A percentile compares a stretch with the other conserved stretches of the same genome.
These are phyloP conservation scores for Glyptemys insculpta DNA, from an alignment of 2,797 vertebrate species.

Conservation along the genomic window DNA sequence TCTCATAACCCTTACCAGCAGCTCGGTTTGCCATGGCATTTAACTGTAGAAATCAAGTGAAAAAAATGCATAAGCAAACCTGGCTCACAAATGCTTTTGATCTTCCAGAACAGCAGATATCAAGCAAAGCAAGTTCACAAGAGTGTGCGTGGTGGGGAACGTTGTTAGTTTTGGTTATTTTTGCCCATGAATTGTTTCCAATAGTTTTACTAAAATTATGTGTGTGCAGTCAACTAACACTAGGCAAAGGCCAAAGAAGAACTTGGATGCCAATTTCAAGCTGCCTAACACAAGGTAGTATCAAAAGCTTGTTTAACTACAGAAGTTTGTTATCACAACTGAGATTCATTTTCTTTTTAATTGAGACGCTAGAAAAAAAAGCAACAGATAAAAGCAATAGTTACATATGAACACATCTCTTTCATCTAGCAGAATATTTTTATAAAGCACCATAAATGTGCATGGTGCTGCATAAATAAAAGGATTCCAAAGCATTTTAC, in stretches of 20 bases:
- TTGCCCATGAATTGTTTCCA: neutral
- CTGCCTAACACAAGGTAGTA: neutral
- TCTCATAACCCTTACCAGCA: conserved; percentile 89
- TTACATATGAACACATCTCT: neutral
- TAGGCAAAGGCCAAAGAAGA: neutral
- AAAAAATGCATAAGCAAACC: neutral
- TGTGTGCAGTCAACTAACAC: neutral
- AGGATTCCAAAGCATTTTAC: conserved; percentile 58
- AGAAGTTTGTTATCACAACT: neutral
- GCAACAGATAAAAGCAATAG: neutral
- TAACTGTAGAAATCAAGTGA: conserved; percentile 75
- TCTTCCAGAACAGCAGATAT: neutral
- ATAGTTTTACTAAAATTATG: neutral
- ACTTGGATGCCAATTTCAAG: neutral
- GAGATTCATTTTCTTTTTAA: neutral
- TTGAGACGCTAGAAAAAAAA: neutral
- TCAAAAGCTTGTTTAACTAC: neutral
- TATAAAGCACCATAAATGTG: neutral
- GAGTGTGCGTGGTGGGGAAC: neutral
- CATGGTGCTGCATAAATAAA: conserved; percentile 4
- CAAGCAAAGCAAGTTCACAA: neutral
- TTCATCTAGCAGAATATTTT: neutral
- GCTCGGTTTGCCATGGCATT: conserved; percentile 88
- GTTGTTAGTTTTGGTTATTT: neutral
- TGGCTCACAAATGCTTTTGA: neutral